A percentile compares a stretch with the other conserved stretches of the same genome.
These are phyloP conservation scores for Cyanoderma ruficeps DNA, from an alignment of 2,113 vertebrate genomes.

Conservation along the genomic window DNA sequence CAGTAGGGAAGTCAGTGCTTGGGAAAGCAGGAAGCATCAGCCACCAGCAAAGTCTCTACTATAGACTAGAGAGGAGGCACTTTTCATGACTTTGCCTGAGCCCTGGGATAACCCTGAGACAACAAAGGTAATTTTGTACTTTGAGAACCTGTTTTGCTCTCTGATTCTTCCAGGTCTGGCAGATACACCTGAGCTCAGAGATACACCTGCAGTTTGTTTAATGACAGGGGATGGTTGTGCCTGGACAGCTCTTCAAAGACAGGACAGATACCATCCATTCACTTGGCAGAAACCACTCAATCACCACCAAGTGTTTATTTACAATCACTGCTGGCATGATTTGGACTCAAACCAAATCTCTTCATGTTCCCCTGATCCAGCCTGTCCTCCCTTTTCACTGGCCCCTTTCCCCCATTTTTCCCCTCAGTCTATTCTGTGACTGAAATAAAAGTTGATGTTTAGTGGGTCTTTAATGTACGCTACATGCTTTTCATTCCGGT, in stretches of 20 bases:
- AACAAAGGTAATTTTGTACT: background rate
- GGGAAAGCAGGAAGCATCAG: background rate
- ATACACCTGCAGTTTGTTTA: background rate
- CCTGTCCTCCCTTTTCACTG: background rate
- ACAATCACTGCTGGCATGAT: background rate
- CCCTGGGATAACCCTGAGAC: background rate
- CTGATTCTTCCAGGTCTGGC: background rate
- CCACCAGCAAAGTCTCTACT: background rate
- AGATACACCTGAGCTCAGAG: background rate
- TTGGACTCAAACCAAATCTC: background rate
- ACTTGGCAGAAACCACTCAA: background rate
- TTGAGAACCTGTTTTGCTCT: background rate
- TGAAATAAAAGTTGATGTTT: background rate
- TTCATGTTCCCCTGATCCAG: background rate
- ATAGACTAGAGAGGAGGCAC: background rate
- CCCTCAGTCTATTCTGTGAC: background rate
- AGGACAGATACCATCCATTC: background rate
- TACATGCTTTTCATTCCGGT: background rate
- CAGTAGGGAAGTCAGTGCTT: background rate
- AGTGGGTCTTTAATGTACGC: background rate
- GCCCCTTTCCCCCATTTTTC: rapidly evolving
- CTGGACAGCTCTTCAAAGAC: background rate
- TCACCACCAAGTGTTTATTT: background rate
- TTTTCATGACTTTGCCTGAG: background rate
- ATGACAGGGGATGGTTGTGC: background rate